Base-by-base conservation (phyloP, 23 tunicate genomes). In the Trididemnum miniatum region DNA sequence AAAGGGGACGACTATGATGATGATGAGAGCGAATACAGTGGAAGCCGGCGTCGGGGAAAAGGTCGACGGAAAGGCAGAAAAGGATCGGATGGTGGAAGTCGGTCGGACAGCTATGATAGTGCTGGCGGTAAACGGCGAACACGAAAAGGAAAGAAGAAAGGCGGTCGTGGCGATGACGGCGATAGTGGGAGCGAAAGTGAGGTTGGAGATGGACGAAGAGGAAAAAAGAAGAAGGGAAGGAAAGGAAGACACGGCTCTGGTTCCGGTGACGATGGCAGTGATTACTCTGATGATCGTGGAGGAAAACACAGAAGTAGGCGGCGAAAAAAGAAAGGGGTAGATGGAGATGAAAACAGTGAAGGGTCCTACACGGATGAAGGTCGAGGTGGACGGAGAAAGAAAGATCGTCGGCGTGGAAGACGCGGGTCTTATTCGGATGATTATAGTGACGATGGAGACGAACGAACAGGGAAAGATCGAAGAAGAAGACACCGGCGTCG, bases 391-490 rank as follows among this genome's bases (percentile, higher is more conserved):
- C 77, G 86, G 3, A 74, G 83, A 0, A 84, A 34, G 63, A 75
- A 64, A 36, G 82, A 31, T 31, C 51, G 84, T 3, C 32, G 86
- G 26, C 71, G 83, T 34, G 87, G 87, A 25, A 64, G 59, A 22
- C 63, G 49, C 31, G 87, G 65, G 25, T 82, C 87, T 0, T 72
- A 52, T 51, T 40, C 78, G 25, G 83, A 67, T 23, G 93, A 78
- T 7, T 67, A 88, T 64, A 88, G 93, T 37, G 82, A 73, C n/a
- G 92, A 87, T 35, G 82, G 65, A 1, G 83, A 65, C 33, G 62
- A 67, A 15, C 35, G 82, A 2, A 59, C 30, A 67, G 50, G 86
- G 28, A 67, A 69, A 82, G 59, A 71, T 51, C 77, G 90, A 32
- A 77, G 85, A 32, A 59, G 82, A 31, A 82, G 66, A 66, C 89